Percentiles rank a stretch among this genome's conserved stretches.
phyloP scores from a whole-genome alignment of 2,888 invertebrate species.

The Yponomeuta plumbellus region DNA sequence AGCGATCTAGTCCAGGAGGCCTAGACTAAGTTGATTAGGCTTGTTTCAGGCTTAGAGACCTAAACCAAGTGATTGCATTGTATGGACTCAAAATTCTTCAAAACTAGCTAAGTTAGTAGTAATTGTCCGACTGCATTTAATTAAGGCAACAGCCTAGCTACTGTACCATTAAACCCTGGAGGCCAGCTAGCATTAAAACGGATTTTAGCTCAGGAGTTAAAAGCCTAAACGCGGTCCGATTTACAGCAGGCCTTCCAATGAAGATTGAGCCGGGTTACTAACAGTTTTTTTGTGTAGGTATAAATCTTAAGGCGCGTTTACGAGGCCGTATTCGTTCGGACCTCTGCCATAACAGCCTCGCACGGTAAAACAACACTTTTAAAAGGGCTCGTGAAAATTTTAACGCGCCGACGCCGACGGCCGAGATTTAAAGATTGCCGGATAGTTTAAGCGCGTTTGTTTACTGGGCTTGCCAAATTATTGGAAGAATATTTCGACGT shows the following conservation, averaged over 20 bases:
- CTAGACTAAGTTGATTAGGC: too few relatives aligned
- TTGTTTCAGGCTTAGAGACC: too few relatives aligned
- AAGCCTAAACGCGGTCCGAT: constrained; percentile 39
- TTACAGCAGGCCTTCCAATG: constrained; percentile 46
- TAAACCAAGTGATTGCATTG: too few relatives aligned
- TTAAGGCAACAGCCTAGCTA: background rate
- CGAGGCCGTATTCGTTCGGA: constrained; percentile 38
- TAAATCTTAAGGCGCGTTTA: constrained; percentile 67
- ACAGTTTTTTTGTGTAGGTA: constrained; percentile 73
- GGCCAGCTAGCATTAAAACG: constrained; percentile 16
- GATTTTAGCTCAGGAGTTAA: constrained; percentile 28
- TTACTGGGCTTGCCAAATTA: too few relatives aligned
- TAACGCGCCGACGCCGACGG: constrained; percentile 56
- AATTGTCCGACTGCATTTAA: background rate
- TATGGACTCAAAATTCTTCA: too few relatives aligned
- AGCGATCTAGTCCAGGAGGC: too few relatives aligned
- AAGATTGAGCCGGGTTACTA: constrained; percentile 58
- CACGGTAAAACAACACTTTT: constrained; percentile 68
- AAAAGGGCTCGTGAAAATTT: constrained; percentile 63
- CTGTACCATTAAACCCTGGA: background rate
- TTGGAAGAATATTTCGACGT: too few relatives aligned
- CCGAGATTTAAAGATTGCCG: constrained; percentile 51
- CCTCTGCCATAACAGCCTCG: constrained; percentile 54
- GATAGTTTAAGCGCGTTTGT: background rate
- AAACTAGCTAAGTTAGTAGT: background rate